Evolutionary conservation across 1,140 invertebrate species (phyloP).

Genomic region (Drosophila nasuta): DNA sequence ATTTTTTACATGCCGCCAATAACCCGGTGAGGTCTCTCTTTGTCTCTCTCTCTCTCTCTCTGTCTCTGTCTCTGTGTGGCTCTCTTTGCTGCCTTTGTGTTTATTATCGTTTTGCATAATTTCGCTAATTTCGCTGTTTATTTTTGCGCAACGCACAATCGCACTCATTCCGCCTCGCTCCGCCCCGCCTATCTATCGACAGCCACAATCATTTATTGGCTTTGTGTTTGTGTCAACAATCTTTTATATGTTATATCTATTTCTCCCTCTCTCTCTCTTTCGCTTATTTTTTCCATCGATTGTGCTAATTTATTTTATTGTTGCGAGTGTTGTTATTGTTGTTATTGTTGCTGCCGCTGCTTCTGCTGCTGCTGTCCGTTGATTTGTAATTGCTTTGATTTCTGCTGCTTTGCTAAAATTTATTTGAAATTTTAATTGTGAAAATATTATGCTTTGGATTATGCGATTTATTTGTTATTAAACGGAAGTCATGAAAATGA

Average conservation of each 20-base stretch:
- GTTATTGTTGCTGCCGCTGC: constrained; percentile 23
- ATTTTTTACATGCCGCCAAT: constrained; percentile 71
- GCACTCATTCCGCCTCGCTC: constrained; percentile 33
- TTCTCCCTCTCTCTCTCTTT: constrained; percentile 6
- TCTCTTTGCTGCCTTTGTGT: constrained; percentile 28
- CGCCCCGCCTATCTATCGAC: neutral
- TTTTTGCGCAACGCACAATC: constrained; percentile 65
- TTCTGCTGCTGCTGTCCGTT: constrained; percentile 22
- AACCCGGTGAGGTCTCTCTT: constrained; percentile 40
- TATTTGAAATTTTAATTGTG: constrained; percentile 84
- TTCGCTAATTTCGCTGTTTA: constrained; percentile 80
- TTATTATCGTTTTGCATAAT: constrained; percentile 77
- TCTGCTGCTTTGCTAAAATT: constrained; percentile 78
- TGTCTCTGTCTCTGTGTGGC: constrained; percentile 22
- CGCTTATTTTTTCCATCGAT: constrained; percentile 57
- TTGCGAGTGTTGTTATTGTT: constrained; percentile 37
- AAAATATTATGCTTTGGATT: constrained; percentile 81
- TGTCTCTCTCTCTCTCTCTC: constrained; percentile 15
- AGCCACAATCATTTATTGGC: constrained; percentile 56
- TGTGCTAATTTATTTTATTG: constrained; percentile 82
- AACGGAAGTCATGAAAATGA: constrained; percentile 81
- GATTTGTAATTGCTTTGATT: constrained; percentile 76
- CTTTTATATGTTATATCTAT: constrained; percentile 48
- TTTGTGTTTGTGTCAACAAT: constrained; percentile 81
- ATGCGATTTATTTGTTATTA: constrained; percentile 84